Base-by-base conservation (phyloP, 2,113 vertebrate genomes). In the Chinchilla lanigera region DNA sequence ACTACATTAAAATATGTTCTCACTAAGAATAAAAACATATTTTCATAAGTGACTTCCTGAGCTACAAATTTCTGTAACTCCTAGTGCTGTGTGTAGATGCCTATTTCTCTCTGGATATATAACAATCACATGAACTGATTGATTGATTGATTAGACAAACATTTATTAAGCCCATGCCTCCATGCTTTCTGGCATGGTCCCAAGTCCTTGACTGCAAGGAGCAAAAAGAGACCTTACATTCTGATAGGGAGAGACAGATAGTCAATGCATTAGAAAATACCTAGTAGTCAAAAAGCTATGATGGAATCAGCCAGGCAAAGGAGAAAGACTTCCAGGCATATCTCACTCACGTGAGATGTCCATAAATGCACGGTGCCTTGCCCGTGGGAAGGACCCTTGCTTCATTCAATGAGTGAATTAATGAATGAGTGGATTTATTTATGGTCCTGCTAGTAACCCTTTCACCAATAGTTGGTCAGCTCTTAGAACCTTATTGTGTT, bases 1-100 rank as follows among this genome's bases (percentile, higher is more conserved):
- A 69, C 60, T 52, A 24, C 11, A 78, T 61, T 60, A 69, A 93
- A 87, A 73, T 83, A 60, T 52, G 16, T 47, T 90, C 67, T 80
- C 28, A 47, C 47, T 69, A 24, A 22, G 35, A 73, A 85, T 89
- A 56, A 81, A 88, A 82, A 56, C 54, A 16, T 14, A 11, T 41
- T 50, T 58, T 96, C 41, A 16, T 87, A 28, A 94, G 38, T 54
- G 93, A 81, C 33, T 75, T 90, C n/a, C 75, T 93, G 82, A 85
- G 24, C 44, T 67, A 30, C 7, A 77, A 30, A 61, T 12, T 20
- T 92, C 28, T 81, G 3, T 33, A 47, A 63, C 47, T 77, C 60
- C 75, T 73, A 44, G 24, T 35, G 38, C 83, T 61, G 0, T 24
- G 30, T 67, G 19, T 80, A 71, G 41, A 56, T n/a, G 67, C 24